A percentile compares a stretch with the other conserved stretches of the same genome.
Evolutionary conservation across 2,888 invertebrate genomes (phyloP).

Genomic region (Balanococcus diminutus): DNA sequence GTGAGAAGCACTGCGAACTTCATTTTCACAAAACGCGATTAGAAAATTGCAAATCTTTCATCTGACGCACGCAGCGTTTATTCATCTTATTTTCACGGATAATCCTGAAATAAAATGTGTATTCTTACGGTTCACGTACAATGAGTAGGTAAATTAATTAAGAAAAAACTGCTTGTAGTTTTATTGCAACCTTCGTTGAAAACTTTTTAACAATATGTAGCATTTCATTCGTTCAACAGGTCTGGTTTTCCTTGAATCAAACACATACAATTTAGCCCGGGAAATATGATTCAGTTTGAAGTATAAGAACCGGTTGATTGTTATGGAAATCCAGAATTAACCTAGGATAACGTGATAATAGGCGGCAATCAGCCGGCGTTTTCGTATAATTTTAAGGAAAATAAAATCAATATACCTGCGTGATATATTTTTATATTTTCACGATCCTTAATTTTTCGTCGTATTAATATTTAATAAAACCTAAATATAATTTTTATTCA

Average conservation of each 20-base stretch:
- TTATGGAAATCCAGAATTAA: background rate
- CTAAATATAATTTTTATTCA: too few species aligned
- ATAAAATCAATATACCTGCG: background rate
- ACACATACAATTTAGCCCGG: background rate
- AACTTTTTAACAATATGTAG: slow-evolving; percentile 32
- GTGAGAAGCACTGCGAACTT: background rate
- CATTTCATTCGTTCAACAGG: slow-evolving; percentile 42
- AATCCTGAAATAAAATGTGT: slow-evolving; percentile 1
- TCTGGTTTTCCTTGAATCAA: slow-evolving; percentile 44
- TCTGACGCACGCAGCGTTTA: background rate
- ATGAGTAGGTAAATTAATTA: background rate
- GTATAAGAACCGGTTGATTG: slow-evolving; percentile 20
- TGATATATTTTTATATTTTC: background rate
- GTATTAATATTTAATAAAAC: too few species aligned
- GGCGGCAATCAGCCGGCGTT: background rate
- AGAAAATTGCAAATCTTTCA: slow-evolving; percentile 2
- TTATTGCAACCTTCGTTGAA: slow-evolving; percentile 36
- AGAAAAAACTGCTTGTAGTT: slow-evolving; percentile 13
- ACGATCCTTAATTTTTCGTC: background rate
- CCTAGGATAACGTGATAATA: background rate
- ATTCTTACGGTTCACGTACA: background rate
- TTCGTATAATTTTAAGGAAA: background rate
- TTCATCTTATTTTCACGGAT: background rate
- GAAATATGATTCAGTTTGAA: background rate
- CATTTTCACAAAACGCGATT: background rate